Conservation (phyloP, 2,797 vertebrate species). For the Enteromius anoplus region DNA sequence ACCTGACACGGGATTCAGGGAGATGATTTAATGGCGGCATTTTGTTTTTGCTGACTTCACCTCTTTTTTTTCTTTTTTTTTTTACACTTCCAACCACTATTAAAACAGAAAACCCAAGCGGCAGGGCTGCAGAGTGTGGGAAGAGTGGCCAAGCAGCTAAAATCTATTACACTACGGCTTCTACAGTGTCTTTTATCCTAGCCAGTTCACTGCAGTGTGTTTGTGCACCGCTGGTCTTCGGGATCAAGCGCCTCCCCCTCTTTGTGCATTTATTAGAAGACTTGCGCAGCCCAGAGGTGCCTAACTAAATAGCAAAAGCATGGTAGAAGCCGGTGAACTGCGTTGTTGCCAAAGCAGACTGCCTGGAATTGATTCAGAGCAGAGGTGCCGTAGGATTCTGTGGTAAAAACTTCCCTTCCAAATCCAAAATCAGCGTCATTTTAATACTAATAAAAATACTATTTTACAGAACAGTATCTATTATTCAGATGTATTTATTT, state of each 20-base stretch:
- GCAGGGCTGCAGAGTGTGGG: constrained; percentile 65
- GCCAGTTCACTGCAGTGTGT: constrained; percentile 56
- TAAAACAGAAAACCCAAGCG: constrained; percentile 75
- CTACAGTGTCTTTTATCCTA: constrained; percentile 64
- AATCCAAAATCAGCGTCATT: not conserved
- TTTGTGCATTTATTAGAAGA: constrained; percentile 43
- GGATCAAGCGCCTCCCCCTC: constrained; percentile 38
- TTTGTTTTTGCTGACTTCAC: constrained; percentile 94
- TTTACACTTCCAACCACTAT: constrained; percentile 53
- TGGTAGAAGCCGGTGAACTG: constrained; percentile 29
- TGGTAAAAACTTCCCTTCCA: constrained; percentile 2
- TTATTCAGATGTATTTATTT: not conserved
- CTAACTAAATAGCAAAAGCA: constrained; percentile 52
- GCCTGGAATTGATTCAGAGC: constrained; percentile 9
- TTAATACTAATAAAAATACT: not conserved
- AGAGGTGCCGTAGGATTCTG: not conserved
- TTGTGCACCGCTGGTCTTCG: constrained; percentile 43
- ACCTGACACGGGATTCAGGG: constrained; percentile 84
- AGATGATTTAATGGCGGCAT: constrained; percentile 96
- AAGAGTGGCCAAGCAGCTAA: constrained; percentile 81
- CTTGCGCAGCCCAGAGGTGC: constrained; percentile 33
- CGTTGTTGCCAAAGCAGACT: constrained; percentile 12
- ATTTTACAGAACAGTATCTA: not conserved
- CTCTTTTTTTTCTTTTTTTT: constrained; percentile 66
- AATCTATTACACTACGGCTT: constrained; percentile 74